Evolutionary conservation across 92 coral and sea anemone genomes (phyloP), one percentile per base, ranked within the genome.

Genomic region (Metridium senile): DNA sequence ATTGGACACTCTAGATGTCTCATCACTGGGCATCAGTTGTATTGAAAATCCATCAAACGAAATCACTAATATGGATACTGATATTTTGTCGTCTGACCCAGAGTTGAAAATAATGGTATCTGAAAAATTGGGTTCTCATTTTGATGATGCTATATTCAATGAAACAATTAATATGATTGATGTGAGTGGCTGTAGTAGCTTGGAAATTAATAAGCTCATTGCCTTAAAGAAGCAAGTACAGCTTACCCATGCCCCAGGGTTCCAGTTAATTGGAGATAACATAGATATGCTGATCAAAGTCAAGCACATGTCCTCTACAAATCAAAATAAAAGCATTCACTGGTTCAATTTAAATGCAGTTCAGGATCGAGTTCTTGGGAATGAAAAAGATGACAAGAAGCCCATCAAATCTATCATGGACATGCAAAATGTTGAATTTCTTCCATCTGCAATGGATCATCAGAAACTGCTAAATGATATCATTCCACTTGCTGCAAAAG

Each of bases 261-360:
- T 46, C 54, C 82, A 85, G 74, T 74, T 85, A 11, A 80, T 74
- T 16, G 89, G 82, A 46, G 89, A 85, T 70, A 85, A 80, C 54
- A 52, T 80, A 1, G 89, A 85, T 45, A 29, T 86, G 19, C 21
- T 68, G 23, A 31, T 85, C 20, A 86, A 81, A 45, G 89, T 54
- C 0, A 80, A 80, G 22, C 85, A 75, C 79, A 74, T 74, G 86
- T 34, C 85, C 31, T 33, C 76, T 23, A 43, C 79, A 33, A 85
- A 79, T 47, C 85, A 80, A 62, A 85, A 85, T 35, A 79, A 74
- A 10, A 54, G 68, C 52, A 85, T 85, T 18, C 89, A 85, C 62
- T 85, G 85, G 89, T 85, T 85, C 63, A 69, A 86, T 35, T 26
- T 81, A 52, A 81, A 82, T 86, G 89, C 76, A 1, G 72, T 77